Evolutionary conservation across 2,113 vertebrate genomes (phyloP), one percentile per base, ranked within the genome.

Genomic region (Poicephalus meyeri): DNA sequence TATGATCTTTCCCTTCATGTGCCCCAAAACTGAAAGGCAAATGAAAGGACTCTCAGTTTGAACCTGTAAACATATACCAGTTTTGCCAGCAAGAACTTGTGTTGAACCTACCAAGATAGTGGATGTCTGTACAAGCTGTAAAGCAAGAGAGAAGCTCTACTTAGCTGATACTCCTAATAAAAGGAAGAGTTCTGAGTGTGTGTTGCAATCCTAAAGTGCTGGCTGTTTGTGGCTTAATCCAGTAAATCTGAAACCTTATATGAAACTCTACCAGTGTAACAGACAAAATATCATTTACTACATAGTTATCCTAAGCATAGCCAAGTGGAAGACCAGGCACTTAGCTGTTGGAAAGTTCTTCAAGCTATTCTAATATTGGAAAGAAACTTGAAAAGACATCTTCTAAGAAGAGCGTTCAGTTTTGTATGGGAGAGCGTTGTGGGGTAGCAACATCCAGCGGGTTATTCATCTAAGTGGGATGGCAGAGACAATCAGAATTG

Each of bases 241-340:
- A 61, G 10, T 29, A 90, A 79, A 6, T 5, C 14, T 16, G 18
- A 80, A 80, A 26, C 6, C 18, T 39, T 31, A 25, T 11, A 42
- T 19, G 24, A 85, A 87, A 42, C 2, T 65, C 21, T 21, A 7
- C 13, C 0, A 0, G 9, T 7, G 6, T 26, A 76, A 50, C 19
- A 71, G 79, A 55, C 16, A 60, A 25, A 5, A 2, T 13, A 37
- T 13, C 1, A 29, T 39, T 81, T 79, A n/a, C 33, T 47, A 53
- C 5, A 4, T 58, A 46, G 41, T 68, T 87, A 42, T 26, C 16
- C 11, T 78, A 60, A 68, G 8, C 21, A 66, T n/a, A 86, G 12
- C 24, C n/a, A 46, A 46, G 18, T 15, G 19, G 25, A 41, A 87
- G 42, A 33, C 41, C 21, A 64, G 42, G 29, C 0, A 1, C 41